Evolutionary conservation across 2,113 vertebrate genomes (phyloP).

Genomic region (Glaucomys volans): DNA sequence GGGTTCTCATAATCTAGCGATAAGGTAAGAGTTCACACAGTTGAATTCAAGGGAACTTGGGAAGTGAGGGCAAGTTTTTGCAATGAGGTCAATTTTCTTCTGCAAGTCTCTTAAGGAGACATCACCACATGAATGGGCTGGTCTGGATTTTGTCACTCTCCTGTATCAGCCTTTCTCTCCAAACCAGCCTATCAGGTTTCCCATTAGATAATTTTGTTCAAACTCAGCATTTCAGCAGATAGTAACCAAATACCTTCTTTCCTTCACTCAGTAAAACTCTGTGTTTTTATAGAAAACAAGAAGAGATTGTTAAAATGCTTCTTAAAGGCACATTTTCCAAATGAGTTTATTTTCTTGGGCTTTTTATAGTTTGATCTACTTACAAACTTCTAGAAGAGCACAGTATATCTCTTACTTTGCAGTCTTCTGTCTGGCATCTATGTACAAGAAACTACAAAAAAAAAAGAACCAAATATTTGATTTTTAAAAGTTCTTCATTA

Average conservation of each 20-base stretch:
- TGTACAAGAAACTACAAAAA: slow-evolving; percentile 14
- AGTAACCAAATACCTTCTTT: slow-evolving; percentile 71
- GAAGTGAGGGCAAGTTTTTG: slow-evolving; percentile 60
- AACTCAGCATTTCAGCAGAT: slow-evolving; percentile 74
- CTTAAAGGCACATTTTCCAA: slow-evolving; percentile 73
- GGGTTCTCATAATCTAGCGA: not conserved
- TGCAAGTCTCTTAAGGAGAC: slow-evolving; percentile 65
- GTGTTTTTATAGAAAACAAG: slow-evolving; percentile 76
- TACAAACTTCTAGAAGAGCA: slow-evolving; percentile 28
- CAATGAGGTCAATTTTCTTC: slow-evolving; percentile 74
- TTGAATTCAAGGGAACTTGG: slow-evolving; percentile 43
- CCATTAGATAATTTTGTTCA: slow-evolving; percentile 74
- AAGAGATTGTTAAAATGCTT: slow-evolving; percentile 63
- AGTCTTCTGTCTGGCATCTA: not conserved
- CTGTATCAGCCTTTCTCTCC: slow-evolving; percentile 56
- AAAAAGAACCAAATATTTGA: not conserved
- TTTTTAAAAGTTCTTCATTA: slow-evolving; percentile 12
- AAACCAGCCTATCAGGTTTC: slow-evolving; percentile 65
- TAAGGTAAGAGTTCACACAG: slow-evolving; percentile 41
- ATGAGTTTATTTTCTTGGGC: slow-evolving; percentile 57
- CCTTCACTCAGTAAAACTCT: slow-evolving; percentile 66
- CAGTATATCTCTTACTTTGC: not conserved
- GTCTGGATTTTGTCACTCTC: slow-evolving; percentile 77
- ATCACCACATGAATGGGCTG: slow-evolving; percentile 53
- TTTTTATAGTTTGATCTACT: slow-evolving; percentile 73